Percentiles rank a stretch among this genome's conserved stretches.
phyloP scores from a whole-genome alignment of 2,888 invertebrate species.

The Conops quadrifasciatus region DNA sequence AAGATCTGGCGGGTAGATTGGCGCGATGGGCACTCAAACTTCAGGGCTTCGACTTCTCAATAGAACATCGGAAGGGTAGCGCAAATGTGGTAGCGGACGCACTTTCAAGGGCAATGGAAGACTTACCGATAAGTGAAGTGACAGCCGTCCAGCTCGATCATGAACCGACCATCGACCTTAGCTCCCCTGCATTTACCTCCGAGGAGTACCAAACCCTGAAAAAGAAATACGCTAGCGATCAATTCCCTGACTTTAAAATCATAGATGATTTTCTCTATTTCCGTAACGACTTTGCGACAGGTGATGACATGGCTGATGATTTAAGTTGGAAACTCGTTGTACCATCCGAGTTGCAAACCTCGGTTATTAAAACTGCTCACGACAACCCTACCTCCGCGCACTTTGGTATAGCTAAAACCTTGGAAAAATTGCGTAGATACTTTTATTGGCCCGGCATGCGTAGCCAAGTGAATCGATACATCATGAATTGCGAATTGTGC shows the following conservation, averaged over 20 bases:
- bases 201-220: conserved; percentile 18
- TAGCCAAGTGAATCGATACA: neutral
- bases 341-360: neutral
- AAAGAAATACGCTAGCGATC: neutral
- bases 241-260: neutral
- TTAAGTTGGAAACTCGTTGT: conserved; percentile 22
- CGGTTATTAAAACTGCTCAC: conserved; percentile 16
- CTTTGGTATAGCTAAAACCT: conserved; percentile 25
- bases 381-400: conserved; percentile 22
- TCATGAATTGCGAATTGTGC: neutral
- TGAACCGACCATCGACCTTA: conserved; percentile 4
- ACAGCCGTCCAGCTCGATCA: neutral
- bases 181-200: neutral
- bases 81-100: conserved; percentile 25
- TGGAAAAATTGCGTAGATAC: conserved; percentile 27
- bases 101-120: conserved; percentile 9
- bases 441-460: conserved; percentile 33
- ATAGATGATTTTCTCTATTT: conserved; percentile 8
- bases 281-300: conserved; percentile 14
- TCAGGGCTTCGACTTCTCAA: conserved; percentile 13
- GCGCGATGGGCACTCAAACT: conserved; percentile 25
- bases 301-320: neutral
- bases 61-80: conserved; percentile 20
- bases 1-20: conserved; percentile 19
- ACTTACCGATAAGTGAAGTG: neutral